These are phyloP conservation scores for Conus betulinus DNA, from an alignment of 1,140 invertebrate genomes.

Conservation along the genomic window DNA sequence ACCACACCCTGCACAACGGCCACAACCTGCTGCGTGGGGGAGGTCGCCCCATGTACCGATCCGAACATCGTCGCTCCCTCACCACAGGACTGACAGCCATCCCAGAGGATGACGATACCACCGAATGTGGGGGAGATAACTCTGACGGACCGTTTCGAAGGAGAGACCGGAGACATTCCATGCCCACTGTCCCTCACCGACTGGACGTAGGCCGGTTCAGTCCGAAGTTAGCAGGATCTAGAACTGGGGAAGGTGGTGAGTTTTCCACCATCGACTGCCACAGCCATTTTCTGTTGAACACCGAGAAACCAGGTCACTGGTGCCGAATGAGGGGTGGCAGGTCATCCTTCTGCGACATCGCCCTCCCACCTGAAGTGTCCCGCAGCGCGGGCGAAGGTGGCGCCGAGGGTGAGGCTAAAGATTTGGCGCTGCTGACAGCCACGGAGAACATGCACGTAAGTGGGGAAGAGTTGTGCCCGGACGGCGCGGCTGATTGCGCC, in stretches of 20 bases:
- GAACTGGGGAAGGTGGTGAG: not conserved
- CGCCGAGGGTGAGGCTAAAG: not conserved
- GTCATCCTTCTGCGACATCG: not conserved
- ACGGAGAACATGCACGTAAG: slow-evolving; percentile 68
- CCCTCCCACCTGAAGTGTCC: not conserved
- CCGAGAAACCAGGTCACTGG: not conserved
- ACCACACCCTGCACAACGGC: slow-evolving; percentile 34
- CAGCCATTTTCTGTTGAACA: not conserved
- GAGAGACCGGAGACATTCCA: slow-evolving; percentile 25
- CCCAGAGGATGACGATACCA: slow-evolving; percentile 42
- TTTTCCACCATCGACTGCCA: not conserved
- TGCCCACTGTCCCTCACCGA: not conserved
- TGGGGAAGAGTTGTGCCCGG: slow-evolving; percentile 50
- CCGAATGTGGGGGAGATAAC: not conserved
- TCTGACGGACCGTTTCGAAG: not conserved
- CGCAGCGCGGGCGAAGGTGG: not conserved
- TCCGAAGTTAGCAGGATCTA: not conserved
- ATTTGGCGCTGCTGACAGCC: slow-evolving; percentile 56
- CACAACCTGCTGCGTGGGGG: not conserved
- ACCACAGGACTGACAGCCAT: slow-evolving; percentile 45
- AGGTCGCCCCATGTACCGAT: not conserved
- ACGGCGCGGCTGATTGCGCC: slow-evolving; percentile 46
- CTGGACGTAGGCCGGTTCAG: not conserved
- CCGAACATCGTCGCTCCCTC: slow-evolving; percentile 37
- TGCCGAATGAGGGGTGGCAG: not conserved